Evolutionary conservation across 2,113 vertebrate species (phyloP).

Genomic region (Actenoides lindsayi): DNA sequence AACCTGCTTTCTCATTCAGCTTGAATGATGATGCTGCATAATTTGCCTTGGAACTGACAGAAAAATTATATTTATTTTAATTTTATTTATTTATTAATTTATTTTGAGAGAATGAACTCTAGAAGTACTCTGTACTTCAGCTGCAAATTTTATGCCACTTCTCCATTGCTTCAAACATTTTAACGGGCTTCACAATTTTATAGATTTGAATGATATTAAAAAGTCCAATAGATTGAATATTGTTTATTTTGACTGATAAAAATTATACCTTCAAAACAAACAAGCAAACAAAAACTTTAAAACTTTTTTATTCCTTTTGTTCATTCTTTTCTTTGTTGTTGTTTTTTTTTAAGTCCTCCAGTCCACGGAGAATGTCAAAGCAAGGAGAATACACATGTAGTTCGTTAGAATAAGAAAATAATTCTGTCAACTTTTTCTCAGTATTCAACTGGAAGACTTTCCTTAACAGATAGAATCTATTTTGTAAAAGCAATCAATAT

Average conservation of each 20-base stretch:
- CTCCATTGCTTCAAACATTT: not conserved
- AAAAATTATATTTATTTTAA: slow-evolving; percentile 46
- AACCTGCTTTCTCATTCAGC: slow-evolving; percentile 64
- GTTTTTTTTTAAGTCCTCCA: not conserved
- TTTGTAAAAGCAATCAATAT: slow-evolving; percentile 59
- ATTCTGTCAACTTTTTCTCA: not conserved
- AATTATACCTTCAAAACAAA: not conserved
- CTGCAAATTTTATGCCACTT: not conserved
- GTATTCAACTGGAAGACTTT: not conserved
- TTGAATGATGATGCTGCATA: slow-evolving; percentile 60
- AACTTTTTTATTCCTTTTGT: not conserved
- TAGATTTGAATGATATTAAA: not conserved
- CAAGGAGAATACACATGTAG: not conserved
- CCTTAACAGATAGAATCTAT: slow-evolving; percentile 63
- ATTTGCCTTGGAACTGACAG: slow-evolving; percentile 38
- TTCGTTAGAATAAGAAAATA: slow-evolving; percentile 60
- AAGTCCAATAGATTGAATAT: not conserved
- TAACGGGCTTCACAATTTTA: not conserved
- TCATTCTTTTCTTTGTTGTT: not conserved
- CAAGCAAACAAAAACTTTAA: not conserved
- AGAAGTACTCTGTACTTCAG: not conserved
- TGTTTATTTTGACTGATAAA: slow-evolving; percentile 6
- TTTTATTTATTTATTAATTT: slow-evolving; percentile 4
- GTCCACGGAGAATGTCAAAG: slow-evolving; percentile 51
- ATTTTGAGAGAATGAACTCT: slow-evolving; percentile 14